A percentile compares a stretch with the other conserved stretches of the same genome.
These are phyloP conservation scores for Meloidogyne exigua DNA, from an alignment of 1,140 invertebrate species.

Conservation along the genomic window DNA sequence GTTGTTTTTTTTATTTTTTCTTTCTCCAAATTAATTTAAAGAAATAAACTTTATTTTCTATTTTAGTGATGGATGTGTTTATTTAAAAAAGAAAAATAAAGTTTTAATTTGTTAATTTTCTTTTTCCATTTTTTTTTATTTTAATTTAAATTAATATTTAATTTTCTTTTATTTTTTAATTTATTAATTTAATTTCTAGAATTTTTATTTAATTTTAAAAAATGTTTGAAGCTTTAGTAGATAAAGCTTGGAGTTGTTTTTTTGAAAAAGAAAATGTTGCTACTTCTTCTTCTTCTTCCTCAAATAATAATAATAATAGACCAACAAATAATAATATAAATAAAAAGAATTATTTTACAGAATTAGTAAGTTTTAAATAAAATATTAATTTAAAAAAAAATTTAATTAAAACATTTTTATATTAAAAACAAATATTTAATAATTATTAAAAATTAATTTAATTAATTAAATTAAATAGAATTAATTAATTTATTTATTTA, in stretches of 20 bases:
- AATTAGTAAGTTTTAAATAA: neutral
- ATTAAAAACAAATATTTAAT: too few relatives aligned
- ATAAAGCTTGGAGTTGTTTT: constrained; percentile 45
- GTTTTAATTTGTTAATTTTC: neutral
- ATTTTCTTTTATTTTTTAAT: neutral
- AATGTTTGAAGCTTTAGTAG: constrained; percentile 40
- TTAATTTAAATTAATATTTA: neutral
- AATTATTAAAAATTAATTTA: too few relatives aligned
- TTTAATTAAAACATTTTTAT: too few relatives aligned
- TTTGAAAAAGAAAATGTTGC: constrained; percentile 19
- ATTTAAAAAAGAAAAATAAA: too few relatives aligned
- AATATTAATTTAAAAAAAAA: too few relatives aligned
- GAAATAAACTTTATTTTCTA: too few relatives aligned
- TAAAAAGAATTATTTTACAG: neutral
- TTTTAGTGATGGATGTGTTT: too few relatives aligned
- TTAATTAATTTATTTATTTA: too few relatives aligned
- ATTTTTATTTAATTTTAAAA: neutral
- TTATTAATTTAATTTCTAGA: neutral
- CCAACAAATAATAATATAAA: neutral
- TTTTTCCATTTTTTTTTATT: neutral
- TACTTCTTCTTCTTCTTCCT: neutral
- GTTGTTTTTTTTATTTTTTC: too few relatives aligned
- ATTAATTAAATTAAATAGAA: too few relatives aligned
- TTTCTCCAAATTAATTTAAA: too few relatives aligned
- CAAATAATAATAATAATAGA: neutral